Base-by-base conservation (phyloP, 1,140 invertebrate genomes). In the Panulirus ornatus region DNA sequence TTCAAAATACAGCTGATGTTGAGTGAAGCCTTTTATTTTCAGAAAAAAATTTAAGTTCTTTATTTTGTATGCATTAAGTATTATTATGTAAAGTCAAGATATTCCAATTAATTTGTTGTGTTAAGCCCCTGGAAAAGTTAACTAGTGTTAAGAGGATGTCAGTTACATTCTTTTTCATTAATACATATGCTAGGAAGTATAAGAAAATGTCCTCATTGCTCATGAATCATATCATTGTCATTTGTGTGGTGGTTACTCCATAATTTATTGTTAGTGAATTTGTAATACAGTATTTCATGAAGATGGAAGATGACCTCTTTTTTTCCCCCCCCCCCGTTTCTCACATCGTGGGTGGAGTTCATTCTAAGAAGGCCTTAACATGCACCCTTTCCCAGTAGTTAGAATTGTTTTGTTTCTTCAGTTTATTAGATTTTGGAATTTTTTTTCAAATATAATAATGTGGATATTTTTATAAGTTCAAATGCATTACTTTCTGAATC, bases 171-270 rank as follows among this genome's bases (percentile, higher is more conserved):
- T 51, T 79, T 11, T 44, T 36, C 44, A 51, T 44, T 27, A 30
- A 51, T 16, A 79, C 27, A 79, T 44, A 79, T 14, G 40, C 42
- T 79, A 51, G 76, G 22, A 79, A 79, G 27, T 27, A 51, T 44
- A 79, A 40, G 66, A 27, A 44, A 42, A 63, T 40, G 73, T 83
- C 71, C 47, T 75, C 84, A 75, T 75, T 85, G 84, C 84, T 85
- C 84, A 85, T 85, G 44, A 75, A 85, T 85, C 84, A 85, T 85
- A 85, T 85, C 84, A 85, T 83, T 75, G 84, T 75, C 84, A 54
- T 73, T 36, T 85, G 66, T 85, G 44, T 54, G 44, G 66, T 85
- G 71, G 34, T 42, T 73, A 84, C 16, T 14, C 11, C n/a, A 19
- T 38, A 47, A 78, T 81, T 14, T 58, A 82, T 19, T 58, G 47